Percentiles rank a stretch among this genome's conserved stretches.
phyloP scores from a whole-genome alignment of 2,113 vertebrate genomes.

The Lampris incognitus region DNA sequence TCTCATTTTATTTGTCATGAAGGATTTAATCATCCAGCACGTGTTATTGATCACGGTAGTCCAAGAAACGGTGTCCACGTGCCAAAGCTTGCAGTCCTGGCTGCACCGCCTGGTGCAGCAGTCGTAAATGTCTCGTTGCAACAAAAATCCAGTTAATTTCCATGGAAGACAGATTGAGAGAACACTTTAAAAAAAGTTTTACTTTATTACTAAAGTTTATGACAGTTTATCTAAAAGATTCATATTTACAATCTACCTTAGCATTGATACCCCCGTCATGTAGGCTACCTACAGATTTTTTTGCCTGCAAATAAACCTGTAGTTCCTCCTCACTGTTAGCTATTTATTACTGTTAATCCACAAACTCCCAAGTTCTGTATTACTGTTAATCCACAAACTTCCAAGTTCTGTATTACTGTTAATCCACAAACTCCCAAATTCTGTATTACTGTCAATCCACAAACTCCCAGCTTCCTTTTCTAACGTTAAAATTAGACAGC shows the following conservation, averaged over 20 bases:
- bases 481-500: slow-evolving; percentile 9
- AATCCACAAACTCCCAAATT: not conserved
- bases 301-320: slow-evolving; percentile 76
- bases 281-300: slow-evolving; percentile 53
- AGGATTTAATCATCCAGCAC: no score
- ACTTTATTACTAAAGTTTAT: slow-evolving; percentile 46
- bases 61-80: no score
- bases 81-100: no score
- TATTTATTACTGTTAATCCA: slow-evolving; percentile 26
- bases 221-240: slow-evolving; percentile 35
- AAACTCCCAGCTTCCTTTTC: no score
- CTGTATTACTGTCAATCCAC: not conserved
- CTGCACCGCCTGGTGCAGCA: no score
- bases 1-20: no score
- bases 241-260: slow-evolving; percentile 37
- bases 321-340: slow-evolving; percentile 11
- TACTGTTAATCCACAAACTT: not conserved
- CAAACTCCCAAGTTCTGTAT: not conserved
- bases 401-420: not conserved
- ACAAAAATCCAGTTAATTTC: no score
- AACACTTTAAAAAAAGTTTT: not conserved
- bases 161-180: no score
- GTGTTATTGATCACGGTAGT: no score
- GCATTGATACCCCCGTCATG: not conserved
- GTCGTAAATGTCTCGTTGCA: no score